Evolutionary conservation across 2,113 vertebrate genomes (phyloP).

Genomic region (Pteropus alecto): DNA sequence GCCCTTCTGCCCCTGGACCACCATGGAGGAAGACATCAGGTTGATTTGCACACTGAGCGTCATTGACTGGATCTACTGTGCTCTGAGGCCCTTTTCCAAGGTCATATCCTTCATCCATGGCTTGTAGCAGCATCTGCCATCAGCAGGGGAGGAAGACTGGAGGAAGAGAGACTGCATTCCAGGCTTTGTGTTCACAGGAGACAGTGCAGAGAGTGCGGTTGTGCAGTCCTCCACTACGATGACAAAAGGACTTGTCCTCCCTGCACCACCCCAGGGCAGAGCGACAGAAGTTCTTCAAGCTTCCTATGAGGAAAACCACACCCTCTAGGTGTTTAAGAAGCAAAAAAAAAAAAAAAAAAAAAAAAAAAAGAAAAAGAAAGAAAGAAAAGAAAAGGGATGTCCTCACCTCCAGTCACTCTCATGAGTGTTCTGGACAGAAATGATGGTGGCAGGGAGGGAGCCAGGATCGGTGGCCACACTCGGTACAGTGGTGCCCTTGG

Average conservation of each 20-base stretch:
- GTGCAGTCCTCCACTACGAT: accelerated
- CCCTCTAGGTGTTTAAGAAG: neutral
- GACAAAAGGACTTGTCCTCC: neutral
- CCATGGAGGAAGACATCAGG: neutral
- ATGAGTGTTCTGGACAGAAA: neutral
- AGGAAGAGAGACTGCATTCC: neutral
- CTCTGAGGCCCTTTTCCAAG: neutral
- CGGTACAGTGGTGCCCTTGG: no score
- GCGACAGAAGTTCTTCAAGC: accelerated
- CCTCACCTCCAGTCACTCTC: neutral
- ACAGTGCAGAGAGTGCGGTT: accelerated
- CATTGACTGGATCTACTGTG: neutral
- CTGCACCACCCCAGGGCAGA: no score
- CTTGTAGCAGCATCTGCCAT: neutral
- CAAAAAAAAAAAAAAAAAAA: no score
- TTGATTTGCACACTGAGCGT: accelerated
- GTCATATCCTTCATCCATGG: accelerated
- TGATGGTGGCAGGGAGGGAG: neutral
- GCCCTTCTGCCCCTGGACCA: neutral
- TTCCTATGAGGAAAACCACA: neutral
- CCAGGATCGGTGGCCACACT: accelerated
- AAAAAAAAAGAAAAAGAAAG: no score
- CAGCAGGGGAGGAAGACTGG: accelerated
- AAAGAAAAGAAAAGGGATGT: neutral
- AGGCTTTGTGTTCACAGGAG: neutral